Base-by-base conservation (phyloP, 2,797 vertebrate species). In the Toxotes lorentzi region DNA sequence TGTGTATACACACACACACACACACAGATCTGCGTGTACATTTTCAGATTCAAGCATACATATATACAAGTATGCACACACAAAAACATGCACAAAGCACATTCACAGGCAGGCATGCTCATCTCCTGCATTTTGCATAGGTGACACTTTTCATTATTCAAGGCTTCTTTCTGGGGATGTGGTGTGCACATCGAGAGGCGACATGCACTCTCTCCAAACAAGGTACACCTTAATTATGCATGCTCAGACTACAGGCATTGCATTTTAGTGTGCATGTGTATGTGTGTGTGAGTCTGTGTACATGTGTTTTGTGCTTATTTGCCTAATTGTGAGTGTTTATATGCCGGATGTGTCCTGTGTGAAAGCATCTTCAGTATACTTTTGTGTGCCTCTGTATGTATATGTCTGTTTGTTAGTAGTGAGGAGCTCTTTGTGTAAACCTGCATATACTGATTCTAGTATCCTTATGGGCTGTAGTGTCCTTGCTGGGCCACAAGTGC, bases 131-230 rank as follows among this genome's bases (percentile, higher is more conserved):
- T 95, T 95, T 95, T 95, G 94, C 94, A 95, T 95, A 93, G 92
- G 91, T 95, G 93, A 94, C 92, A 94, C 92, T 94, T 93, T 96
- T 95, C 94, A 96, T 96, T 95, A 96, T 95, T 95, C 93, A 96
- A 91, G 94, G 91, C 92, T 93, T 88, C 94, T 93, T 95, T 94
- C 93, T 92, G 88, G 92, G 94, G 93, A 94, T 91, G 92, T 89
- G 92, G 88, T 88, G 90, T 91, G 93, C 93, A 86, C 92, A 94
- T 86, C 57, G 88, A 88, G 91, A 94, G 92, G 92, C 83, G 90
- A 94, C 94, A 93, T 91, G 92, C 95, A 94, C 93, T 95, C 92
- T 95, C 91, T 92, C 93, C 90, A 93, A 95, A 94, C 94, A 96
- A 95, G 92, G 87, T 90, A 86, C 89, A 84, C 86, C 93, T 96